A percentile compares a stretch with the other conserved stretches of the same genome.
Evolutionary conservation across 1,140 invertebrate species (phyloP).

Genomic region (Bombus pascuorum): DNA sequence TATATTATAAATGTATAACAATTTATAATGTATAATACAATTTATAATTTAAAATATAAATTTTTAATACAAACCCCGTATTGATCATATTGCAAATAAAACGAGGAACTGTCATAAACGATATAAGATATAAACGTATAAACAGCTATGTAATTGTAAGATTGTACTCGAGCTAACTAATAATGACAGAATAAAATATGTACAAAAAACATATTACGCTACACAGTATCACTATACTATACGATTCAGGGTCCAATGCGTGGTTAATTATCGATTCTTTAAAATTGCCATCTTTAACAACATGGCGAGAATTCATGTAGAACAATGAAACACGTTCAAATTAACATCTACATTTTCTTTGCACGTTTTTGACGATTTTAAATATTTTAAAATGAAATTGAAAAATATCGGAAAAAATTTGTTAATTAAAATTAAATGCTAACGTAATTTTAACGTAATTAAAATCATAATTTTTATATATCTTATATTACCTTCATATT

Average conservation of each 20-base stretch:
- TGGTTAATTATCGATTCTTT: neutral
- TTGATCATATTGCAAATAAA: constrained; percentile 64
- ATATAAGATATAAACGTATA: too few species aligned
- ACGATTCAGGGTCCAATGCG: neutral
- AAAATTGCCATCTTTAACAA: neutral
- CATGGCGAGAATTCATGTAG: constrained; percentile 1
- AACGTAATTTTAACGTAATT: neutral
- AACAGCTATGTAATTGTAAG: neutral
- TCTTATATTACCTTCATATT: neutral
- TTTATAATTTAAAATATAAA: neutral
- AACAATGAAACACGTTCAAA: neutral
- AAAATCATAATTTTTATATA: neutral
- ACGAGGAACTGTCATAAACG: neutral
- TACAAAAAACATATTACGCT: neutral
- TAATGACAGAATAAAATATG: neutral
- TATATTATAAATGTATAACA: too few species aligned
- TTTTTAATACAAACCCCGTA: constrained; percentile 55
- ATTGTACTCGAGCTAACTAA: neutral
- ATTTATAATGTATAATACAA: neutral
- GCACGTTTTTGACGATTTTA: neutral
- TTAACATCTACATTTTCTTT: neutral
- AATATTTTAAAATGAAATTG: neutral
- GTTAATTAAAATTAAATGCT: neutral
- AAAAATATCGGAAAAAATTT: neutral
- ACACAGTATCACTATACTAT: neutral